These are phyloP conservation scores for Chrysolina americana DNA, from an alignment of 2,888 invertebrate species.

Conservation along the genomic window DNA sequence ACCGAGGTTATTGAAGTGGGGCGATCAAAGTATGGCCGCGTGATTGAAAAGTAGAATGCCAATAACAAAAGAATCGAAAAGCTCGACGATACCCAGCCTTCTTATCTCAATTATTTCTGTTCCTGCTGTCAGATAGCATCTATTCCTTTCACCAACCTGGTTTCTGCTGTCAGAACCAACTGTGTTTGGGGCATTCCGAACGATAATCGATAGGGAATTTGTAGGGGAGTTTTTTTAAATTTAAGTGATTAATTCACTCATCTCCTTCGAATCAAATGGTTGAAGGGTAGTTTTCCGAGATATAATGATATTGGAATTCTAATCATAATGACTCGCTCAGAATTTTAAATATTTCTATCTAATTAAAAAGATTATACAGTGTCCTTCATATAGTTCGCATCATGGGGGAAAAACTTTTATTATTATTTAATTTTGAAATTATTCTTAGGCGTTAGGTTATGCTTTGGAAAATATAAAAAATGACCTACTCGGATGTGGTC, in stretches of 20 bases:
- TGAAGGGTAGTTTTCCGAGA: background rate
- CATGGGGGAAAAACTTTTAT: too few species aligned
- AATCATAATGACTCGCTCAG: too few species aligned
- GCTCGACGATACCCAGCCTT: constrained; percentile 45
- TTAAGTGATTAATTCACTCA: background rate
- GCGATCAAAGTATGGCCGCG: constrained; percentile 51
- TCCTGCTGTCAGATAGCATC: constrained; percentile 14
- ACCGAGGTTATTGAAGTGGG: constrained; percentile 41
- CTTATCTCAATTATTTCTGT: constrained; percentile 44
- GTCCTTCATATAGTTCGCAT: too few species aligned
- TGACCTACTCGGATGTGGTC: too few species aligned
- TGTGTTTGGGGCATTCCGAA: background rate
- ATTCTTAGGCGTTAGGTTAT: too few species aligned
- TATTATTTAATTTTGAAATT: too few species aligned
- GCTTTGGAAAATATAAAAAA: too few species aligned
- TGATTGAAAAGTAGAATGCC: constrained; percentile 58
- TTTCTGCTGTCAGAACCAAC: constrained; percentile 18
- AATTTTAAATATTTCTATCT: too few species aligned
- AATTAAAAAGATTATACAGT: too few species aligned
- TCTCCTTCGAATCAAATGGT: background rate
- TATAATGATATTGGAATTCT: background rate
- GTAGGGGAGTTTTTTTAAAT: background rate
- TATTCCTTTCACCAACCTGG: constrained; percentile 29
- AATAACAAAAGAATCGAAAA: constrained; percentile 54
- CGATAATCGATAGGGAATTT: background rate